phyloP scores from a whole-genome alignment of 2,888 invertebrate species.

The Panopea generosa region DNA sequence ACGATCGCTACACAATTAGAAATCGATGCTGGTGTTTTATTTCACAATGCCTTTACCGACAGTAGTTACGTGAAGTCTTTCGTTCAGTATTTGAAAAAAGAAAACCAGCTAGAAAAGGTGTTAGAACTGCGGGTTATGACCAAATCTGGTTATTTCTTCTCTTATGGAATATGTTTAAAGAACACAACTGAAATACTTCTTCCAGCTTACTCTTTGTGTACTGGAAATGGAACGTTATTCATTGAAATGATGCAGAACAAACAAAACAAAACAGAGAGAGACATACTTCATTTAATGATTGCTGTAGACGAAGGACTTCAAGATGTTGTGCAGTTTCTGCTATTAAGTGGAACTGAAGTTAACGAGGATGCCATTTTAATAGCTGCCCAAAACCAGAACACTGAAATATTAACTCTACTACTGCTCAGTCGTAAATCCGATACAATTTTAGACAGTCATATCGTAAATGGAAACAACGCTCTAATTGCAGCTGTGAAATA shows the following conservation, averaged over 20 bases:
- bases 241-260: constrained; percentile 9
- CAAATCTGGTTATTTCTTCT: constrained; percentile 24
- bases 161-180: constrained; percentile 16
- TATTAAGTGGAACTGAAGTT: constrained; percentile 18
- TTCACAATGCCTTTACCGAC: constrained; percentile 19
- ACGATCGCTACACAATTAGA: background rate
- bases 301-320: constrained; percentile 18
- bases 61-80: constrained; percentile 7
- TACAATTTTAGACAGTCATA: background rate
- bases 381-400: constrained; percentile 17
- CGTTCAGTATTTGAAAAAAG: constrained; percentile 2
- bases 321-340: constrained; percentile 21
- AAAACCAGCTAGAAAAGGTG: background rate
- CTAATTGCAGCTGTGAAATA: constrained; percentile 37
- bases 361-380: constrained; percentile 38
- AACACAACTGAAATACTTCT: constrained; percentile 1
- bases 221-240: background rate
- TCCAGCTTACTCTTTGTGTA: constrained; percentile 7
- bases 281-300: constrained; percentile 19
- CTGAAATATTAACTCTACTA: constrained; percentile 14
- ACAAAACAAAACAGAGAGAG: background rate
- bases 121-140: constrained; percentile 9
- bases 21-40: constrained; percentile 17
- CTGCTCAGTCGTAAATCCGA: background rate
- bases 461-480: constrained; percentile 23